Evolutionary conservation across 1,140 invertebrate genomes (phyloP), one percentile per base, ranked within the genome.

Genomic region (Argopecten irradians): DNA sequence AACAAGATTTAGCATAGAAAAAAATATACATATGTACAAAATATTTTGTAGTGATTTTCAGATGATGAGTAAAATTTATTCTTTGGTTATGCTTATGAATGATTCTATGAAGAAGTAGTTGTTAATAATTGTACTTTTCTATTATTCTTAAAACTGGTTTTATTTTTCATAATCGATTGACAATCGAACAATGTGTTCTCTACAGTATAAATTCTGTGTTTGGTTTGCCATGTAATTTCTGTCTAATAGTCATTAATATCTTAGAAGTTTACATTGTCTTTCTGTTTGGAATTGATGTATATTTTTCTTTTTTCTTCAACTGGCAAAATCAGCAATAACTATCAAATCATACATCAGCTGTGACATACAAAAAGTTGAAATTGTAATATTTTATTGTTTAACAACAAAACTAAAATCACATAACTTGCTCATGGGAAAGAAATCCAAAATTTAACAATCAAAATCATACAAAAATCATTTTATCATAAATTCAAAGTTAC

Each of bases 141-240:
- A 28, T 28, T 71, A 71, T 71, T 71, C 55, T 71, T 71, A 55
- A 16, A 71, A 71, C 1, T 11, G 22, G n/a, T 71, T 71, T 71
- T 71, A 28, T 71, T 71, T 71, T 71, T 28, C 55, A 28, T 71
- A 71, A 71, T 71, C 55, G 55, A 71, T 71, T 71, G 55, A 71
- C 55, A 71, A 71, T 71, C 55, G 55, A 71, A 71, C 28, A 11
- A 16, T 71, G n/a, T 28, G 5, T 28, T 71, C n/a, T 22, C 43
- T 22, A 71, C 55, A 71, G 55, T 71, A 46, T 5, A 46, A 19
- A 46, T 46, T 46, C 43, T 19, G 22, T 46, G 9, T 19, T 1
- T n/a, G n/a, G n/a, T 71, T 71, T 71, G 55, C 55, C 28, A 71
- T 71, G n/a, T 11, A 11, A 71, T 71, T 71, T 28, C 55, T 28